Conservation (phyloP, 2,113 vertebrate species). For the Mormyrus iriodes region DNA sequence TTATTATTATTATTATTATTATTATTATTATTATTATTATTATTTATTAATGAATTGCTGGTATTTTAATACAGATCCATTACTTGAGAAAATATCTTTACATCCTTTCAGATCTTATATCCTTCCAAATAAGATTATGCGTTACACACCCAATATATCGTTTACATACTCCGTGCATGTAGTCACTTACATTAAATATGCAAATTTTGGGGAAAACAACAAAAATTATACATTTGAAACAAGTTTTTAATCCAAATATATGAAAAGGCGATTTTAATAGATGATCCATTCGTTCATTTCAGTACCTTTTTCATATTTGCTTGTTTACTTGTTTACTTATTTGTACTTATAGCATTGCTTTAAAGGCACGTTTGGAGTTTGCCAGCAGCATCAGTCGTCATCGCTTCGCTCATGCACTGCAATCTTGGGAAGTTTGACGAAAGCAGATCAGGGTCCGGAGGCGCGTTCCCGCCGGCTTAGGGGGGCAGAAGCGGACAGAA, state of each 20-base stretch:
- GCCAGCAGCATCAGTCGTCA: slow-evolving; percentile 57
- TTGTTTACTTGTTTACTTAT: background rate
- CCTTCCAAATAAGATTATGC: background rate
- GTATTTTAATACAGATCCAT: background rate
- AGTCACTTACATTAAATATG: background rate
- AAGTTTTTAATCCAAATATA: background rate
- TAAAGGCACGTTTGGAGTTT: slow-evolving; percentile 6
- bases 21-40: no score
- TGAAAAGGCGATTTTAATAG: background rate
- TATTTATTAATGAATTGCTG: background rate
- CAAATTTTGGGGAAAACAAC: background rate
- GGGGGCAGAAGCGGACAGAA: background rate
- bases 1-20: no score
- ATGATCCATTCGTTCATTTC: background rate
- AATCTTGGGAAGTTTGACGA: slow-evolving; percentile 51
- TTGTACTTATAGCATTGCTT: background rate
- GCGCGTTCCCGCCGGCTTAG: background rate
- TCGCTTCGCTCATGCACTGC: slow-evolving; percentile 35
- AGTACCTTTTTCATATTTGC: background rate
- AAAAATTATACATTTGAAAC: background rate
- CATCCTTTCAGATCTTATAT: background rate
- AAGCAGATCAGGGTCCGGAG: slow-evolving; percentile 27
- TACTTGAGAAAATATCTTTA: background rate
- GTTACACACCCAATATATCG: background rate
- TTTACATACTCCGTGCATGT: background rate